Evolutionary conservation across 2,113 vertebrate genomes (phyloP).

Genomic region (Octodon degus): DNA sequence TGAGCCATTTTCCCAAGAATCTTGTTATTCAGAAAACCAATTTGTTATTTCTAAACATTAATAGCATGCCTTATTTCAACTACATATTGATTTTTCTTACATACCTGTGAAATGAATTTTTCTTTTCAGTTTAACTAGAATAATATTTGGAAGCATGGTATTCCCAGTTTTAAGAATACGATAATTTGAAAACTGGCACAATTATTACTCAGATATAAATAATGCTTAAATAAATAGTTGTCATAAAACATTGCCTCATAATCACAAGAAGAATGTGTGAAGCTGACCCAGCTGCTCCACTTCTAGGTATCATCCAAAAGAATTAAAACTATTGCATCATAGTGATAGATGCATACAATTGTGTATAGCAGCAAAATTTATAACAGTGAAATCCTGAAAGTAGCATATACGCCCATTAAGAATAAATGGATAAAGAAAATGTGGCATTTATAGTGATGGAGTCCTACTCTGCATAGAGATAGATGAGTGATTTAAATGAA

Average conservation of each 20-base stretch:
- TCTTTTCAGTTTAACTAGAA: conserved; percentile 12
- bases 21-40: conserved; percentile 63
- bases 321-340: neutral
- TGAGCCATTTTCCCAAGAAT: conserved; percentile 26
- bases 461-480: neutral
- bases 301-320: neutral
- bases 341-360: neutral
- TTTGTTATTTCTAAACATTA: conserved; percentile 60
- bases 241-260: conserved; percentile 6
- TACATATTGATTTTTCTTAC: conserved; percentile 21
- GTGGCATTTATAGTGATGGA: neutral
- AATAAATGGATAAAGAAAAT: neutral
- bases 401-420: neutral
- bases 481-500: neutral
- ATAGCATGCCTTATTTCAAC: conserved; percentile 45
- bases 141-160: conserved; percentile 29
- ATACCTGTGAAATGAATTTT: conserved; percentile 35
- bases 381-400: neutral
- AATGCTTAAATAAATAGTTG: conserved; percentile 52
- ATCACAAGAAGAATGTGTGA: neutral
- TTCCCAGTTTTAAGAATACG: conserved; percentile 32
- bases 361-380: neutral
- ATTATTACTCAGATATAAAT: conserved; percentile 10
- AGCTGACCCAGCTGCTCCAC: neutral
- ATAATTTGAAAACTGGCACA: conserved; percentile 24